phyloP scores from a whole-genome alignment of 2,797 vertebrate species.

The Phrynocephalus forsythii region DNA sequence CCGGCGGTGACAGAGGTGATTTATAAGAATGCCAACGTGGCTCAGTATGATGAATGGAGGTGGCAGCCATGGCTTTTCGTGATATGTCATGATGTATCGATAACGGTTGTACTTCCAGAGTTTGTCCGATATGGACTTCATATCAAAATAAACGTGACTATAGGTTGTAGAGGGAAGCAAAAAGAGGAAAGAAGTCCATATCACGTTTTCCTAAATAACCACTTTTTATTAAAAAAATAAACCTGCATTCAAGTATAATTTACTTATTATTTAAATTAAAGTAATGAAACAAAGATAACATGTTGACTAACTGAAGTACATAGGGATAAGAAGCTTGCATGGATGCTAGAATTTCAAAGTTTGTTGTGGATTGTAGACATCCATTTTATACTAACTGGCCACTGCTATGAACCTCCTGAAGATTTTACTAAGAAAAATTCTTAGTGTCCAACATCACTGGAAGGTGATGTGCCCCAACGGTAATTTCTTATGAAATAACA shows the following conservation, averaged over 20 bases:
- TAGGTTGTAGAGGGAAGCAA: conserved; percentile 18
- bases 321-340: neutral
- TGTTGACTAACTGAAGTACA: conserved; percentile 8
- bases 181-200: conserved; percentile 6
- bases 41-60: conserved; percentile 91
- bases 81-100: conserved; percentile 95
- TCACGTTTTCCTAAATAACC: neutral
- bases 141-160: conserved; percentile 93
- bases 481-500: neutral
- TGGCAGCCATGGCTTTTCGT: conserved; percentile 92
- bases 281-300: conserved; percentile 31
- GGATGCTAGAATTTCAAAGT: conserved; percentile 46
- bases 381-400: neutral
- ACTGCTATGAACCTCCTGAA: neutral
- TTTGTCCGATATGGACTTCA: conserved; percentile 91
- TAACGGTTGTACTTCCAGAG: conserved; percentile 98
- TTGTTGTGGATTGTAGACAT: conserved; percentile 31
- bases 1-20: conserved; percentile 76
- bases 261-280: conserved; percentile 28
- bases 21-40: conserved; percentile 82
- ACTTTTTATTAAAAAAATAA: neutral
- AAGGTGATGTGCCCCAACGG: neutral
- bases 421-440: neutral
- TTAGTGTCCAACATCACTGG: too few relatives aligned
- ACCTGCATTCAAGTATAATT: conserved; percentile 24